Evolutionary conservation across 2,888 invertebrate species (phyloP).

Genomic region (Drosophila aldrichi): DNA sequence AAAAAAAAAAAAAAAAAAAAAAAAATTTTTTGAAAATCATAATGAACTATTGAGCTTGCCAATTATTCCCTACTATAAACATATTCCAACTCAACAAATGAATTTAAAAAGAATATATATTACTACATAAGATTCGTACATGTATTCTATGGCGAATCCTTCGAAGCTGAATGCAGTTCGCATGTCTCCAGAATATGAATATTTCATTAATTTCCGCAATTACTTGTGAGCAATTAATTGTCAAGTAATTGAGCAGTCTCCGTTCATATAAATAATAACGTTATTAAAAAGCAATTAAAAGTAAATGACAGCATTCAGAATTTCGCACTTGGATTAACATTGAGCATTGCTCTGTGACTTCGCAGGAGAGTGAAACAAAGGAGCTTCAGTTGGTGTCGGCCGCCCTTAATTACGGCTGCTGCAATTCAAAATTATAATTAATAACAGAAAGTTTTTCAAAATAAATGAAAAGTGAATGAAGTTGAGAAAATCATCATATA

Average conservation of each 20-base stretch:
- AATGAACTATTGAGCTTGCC: too few species aligned
- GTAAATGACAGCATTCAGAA: constrained; percentile 1
- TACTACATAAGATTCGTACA: not conserved
- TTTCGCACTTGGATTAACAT: not conserved
- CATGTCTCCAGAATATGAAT: not conserved
- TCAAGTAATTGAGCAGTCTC: not conserved
- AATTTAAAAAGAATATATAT: not conserved
- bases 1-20: too few species aligned
- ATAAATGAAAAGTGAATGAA: not conserved
- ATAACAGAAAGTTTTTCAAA: not conserved
- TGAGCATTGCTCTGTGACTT: not conserved
- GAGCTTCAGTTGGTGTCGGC: not conserved
- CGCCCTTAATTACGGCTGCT: not conserved
- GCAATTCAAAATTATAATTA: constrained; percentile 8
- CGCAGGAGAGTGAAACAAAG: not conserved
- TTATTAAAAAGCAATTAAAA: constrained; percentile 7
- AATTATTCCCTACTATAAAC: too few species aligned
- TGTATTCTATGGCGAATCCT: not conserved
- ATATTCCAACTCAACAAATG: too few species aligned
- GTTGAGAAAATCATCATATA: constrained; percentile 8
- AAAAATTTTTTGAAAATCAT: too few species aligned
- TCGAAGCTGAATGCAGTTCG: not conserved
- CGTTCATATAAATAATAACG: not conserved
- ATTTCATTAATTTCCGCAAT: not conserved
- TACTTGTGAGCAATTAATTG: not conserved